phyloP scores from a whole-genome alignment of 2,888 invertebrate genomes.

The Cylindroiulus punctatus region DNA sequence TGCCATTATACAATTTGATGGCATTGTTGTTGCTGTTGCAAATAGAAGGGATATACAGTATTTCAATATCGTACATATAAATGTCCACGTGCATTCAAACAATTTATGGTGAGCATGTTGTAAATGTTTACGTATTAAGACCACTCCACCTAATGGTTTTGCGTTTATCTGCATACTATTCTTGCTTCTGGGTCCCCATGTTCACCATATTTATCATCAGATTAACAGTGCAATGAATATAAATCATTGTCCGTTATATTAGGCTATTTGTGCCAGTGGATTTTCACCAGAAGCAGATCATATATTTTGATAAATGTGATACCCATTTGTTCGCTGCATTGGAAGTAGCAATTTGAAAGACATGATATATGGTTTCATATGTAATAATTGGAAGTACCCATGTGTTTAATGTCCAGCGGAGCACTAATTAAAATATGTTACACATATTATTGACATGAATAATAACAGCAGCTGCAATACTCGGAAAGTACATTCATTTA shows the following conservation, averaged over 20 bases:
- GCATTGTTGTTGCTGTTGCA: too few relatives aligned
- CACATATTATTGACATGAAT: neutral
- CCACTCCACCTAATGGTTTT: too few relatives aligned
- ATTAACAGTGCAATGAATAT: constrained; percentile 5
- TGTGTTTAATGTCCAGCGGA: constrained; percentile 17
- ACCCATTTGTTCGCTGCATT: neutral
- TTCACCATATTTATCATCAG: neutral
- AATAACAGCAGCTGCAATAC: constrained; percentile 14
- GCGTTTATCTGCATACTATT: too few relatives aligned
- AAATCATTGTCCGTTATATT: neutral
- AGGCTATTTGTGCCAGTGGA: neutral
- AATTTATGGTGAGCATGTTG: too few relatives aligned
- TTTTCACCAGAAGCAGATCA: neutral
- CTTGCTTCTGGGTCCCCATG: too few relatives aligned
- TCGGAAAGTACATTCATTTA: neutral
- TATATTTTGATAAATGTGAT: neutral
- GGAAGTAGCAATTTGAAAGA: neutral
- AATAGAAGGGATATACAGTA: too few relatives aligned
- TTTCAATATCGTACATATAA: too few relatives aligned
- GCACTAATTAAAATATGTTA: constrained; percentile 34
- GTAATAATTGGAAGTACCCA: constrained; percentile 14
- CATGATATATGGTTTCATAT: neutral
- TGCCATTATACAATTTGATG: too few relatives aligned
- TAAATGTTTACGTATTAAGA: too few relatives aligned
- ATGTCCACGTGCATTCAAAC: too few relatives aligned